These are phyloP conservation scores for Pleuronectes platessa DNA, from an alignment of 2,113 vertebrate genomes.

Conservation along the genomic window DNA sequence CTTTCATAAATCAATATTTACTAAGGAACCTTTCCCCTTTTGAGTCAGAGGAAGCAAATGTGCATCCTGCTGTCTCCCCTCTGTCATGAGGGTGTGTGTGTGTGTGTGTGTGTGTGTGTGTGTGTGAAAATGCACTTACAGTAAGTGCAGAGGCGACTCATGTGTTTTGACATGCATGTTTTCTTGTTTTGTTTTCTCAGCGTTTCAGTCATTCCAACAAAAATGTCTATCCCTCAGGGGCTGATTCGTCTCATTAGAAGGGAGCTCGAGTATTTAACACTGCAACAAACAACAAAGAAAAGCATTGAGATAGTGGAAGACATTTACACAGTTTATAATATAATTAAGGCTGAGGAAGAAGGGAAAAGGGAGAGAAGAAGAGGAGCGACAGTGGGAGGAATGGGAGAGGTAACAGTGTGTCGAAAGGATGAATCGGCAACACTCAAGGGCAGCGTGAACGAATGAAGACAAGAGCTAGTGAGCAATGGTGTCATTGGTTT, in stretches of 20 bases:
- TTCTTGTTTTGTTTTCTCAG: slow-evolving; percentile 71
- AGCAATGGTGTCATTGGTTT: slow-evolving; percentile 61
- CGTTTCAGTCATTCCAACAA: slow-evolving; percentile 61
- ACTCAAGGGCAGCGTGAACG: slow-evolving; percentile 39
- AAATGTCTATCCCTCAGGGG: slow-evolving; percentile 44
- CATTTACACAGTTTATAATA: background rate
- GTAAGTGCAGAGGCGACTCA: slow-evolving; percentile 52
- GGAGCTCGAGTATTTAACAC: slow-evolving; percentile 4
- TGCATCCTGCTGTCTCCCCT: slow-evolving; percentile 84
- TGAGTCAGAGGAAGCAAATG: slow-evolving; percentile 85
- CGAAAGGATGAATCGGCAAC: slow-evolving; percentile 47
- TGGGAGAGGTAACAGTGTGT: slow-evolving; percentile 11
- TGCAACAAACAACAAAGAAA: slow-evolving; percentile 2
- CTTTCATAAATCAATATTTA: slow-evolving; percentile 87
- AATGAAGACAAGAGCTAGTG: slow-evolving; percentile 41
- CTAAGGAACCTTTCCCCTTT: slow-evolving; percentile 83
- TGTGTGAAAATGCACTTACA: slow-evolving; percentile 51
- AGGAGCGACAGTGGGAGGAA: slow-evolving; percentile 24
- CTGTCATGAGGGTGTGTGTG: slow-evolving; percentile 60
- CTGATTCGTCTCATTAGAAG: slow-evolving; percentile 46
- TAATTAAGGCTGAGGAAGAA: background rate
- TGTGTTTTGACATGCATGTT: slow-evolving; percentile 69
- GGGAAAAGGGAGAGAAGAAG: background rate
- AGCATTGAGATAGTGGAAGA: slow-evolving; percentile 7
- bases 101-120: slow-evolving; percentile 12